phyloP scores from a whole-genome alignment of 2,797 vertebrate genomes.

The Acanthurus tractus region DNA sequence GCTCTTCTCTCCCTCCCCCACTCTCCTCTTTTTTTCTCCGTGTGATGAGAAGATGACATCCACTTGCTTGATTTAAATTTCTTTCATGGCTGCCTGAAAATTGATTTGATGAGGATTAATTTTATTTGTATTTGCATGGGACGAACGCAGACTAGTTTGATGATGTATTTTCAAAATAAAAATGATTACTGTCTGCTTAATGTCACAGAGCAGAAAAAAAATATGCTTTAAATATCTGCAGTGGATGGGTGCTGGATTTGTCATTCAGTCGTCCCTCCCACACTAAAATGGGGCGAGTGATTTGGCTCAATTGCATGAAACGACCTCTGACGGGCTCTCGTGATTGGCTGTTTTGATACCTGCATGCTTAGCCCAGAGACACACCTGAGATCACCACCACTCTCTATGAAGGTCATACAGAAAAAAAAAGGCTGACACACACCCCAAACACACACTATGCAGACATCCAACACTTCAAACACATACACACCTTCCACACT shows the following conservation, averaged over 20 bases:
- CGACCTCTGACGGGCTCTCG: conserved; percentile 46
- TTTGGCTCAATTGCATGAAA: conserved; percentile 38
- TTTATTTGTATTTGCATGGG: not conserved
- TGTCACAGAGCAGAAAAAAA: not conserved
- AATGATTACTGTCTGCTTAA: not conserved
- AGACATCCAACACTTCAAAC: conserved; percentile 11
- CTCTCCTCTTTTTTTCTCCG: conserved; percentile 44
- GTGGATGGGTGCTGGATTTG: not conserved
- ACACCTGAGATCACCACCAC: conserved; percentile 56
- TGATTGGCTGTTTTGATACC: conserved; percentile 46
- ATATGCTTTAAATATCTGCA: not conserved
- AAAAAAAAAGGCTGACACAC: conserved; percentile 29
- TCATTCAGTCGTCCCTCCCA: not conserved
- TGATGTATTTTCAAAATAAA: not conserved
- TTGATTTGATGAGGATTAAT: conserved; percentile 37
- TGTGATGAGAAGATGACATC: conserved; percentile 69
- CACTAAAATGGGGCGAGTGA: not conserved
- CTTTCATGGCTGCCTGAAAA: conserved; percentile 13
- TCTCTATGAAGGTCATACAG: conserved; percentile 63
- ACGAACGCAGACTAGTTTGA: not conserved
- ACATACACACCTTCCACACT: not conserved
- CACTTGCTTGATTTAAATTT: conserved; percentile 63
- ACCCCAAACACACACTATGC: conserved; percentile 4
- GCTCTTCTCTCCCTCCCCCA: conserved; percentile 67
- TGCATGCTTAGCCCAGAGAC: conserved; percentile 18